Evolutionary conservation across 1,140 invertebrate genomes (phyloP).

Genomic region (Calliopsis andreniformis): DNA sequence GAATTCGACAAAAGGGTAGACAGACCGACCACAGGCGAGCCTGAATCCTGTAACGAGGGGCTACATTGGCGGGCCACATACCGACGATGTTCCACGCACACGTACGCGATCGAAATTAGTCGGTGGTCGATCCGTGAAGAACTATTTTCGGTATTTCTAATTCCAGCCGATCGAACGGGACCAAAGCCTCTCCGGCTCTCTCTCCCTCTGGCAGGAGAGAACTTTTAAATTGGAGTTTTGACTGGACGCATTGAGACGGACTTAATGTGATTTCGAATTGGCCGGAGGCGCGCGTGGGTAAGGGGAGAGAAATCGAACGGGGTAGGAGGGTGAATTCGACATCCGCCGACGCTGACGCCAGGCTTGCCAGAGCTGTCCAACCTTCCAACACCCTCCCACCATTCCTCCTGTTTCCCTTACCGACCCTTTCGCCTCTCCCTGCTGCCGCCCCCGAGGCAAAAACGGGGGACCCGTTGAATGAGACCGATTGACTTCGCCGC

Average conservation of each 20-base stretch:
- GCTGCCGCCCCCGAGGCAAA: conserved; percentile 44
- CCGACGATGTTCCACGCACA: conserved; percentile 8
- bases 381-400: conserved; percentile 22
- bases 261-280: conserved; percentile 77
- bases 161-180: conserved; percentile 39
- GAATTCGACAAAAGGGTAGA: conserved; percentile 20
- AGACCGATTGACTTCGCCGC: conserved; percentile 68
- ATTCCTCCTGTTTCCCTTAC: neutral
- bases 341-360: conserved; percentile 52
- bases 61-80: neutral
- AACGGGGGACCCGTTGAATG: conserved; percentile 65
- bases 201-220: conserved; percentile 48
- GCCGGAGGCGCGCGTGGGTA: conserved; percentile 55
- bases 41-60: too few species aligned
- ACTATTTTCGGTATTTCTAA: conserved; percentile 71
- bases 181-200: too few species aligned
- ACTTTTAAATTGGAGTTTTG: conserved; percentile 80
- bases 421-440: conserved; percentile 25
- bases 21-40: too few species aligned
- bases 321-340: conserved; percentile 51
- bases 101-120: conserved; percentile 44
- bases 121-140: conserved; percentile 52
- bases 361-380: conserved; percentile 40
- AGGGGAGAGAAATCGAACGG: conserved; percentile 52
- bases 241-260: conserved; percentile 75